phyloP scores from a whole-genome alignment of 2,113 vertebrate species.

The Galemys pyrenaicus region DNA sequence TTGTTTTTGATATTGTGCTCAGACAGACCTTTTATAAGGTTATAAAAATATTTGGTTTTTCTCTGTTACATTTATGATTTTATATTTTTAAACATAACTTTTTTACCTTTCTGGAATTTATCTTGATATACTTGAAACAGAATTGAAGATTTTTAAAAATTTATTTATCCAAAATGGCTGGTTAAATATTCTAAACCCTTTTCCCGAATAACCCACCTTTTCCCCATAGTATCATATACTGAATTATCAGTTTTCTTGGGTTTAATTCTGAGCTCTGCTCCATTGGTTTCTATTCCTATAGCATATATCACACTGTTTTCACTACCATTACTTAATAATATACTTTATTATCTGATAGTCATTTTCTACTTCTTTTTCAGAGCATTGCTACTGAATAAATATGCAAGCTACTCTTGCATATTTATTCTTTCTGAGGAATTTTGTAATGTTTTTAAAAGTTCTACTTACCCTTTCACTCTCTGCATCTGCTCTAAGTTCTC shows the following conservation, averaged over 20 bases:
- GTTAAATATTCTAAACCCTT: neutral
- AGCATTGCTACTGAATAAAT: neutral
- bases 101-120: slow-evolving; percentile 11
- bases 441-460: neutral
- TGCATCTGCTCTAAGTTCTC: slow-evolving; percentile 91
- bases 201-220: neutral
- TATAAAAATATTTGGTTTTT: slow-evolving; percentile 33
- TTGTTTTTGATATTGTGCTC: neutral
- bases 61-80: slow-evolving; percentile 20
- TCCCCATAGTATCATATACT: neutral
- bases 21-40: neutral
- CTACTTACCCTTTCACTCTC: slow-evolving; percentile 88
- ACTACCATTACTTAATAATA: neutral
- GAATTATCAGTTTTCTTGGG: neutral
- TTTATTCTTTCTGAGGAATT: neutral
- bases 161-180: neutral
- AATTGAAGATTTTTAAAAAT: neutral
- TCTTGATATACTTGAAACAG: neutral
- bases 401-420: neutral
- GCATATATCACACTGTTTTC: neutral
- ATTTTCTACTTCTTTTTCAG: neutral
- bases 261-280: slow-evolving; percentile 4
- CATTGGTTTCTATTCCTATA: neutral
- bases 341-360: neutral
- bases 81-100: neutral